Evolutionary conservation across 2,888 invertebrate genomes (phyloP).

Genomic region (Phortica magna): DNA sequence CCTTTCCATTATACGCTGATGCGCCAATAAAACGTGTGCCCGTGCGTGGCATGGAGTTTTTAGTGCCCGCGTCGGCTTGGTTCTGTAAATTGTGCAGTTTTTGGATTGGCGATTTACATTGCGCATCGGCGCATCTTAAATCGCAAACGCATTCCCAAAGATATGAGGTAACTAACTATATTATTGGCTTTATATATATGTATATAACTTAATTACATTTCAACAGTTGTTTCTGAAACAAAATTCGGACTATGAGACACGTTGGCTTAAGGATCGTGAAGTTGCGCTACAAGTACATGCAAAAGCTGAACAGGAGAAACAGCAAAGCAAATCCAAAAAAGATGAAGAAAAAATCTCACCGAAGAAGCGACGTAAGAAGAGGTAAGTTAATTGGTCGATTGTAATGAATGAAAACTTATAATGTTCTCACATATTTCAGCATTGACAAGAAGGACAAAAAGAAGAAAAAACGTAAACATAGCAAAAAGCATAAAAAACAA

Average conservation of each 20-base stretch:
- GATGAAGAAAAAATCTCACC: slow-evolving; percentile 73
- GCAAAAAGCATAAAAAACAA: slow-evolving; percentile 78
- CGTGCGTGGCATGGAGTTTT: slow-evolving; percentile 92
- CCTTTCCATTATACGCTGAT: slow-evolving; percentile 84
- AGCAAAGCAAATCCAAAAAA: slow-evolving; percentile 78
- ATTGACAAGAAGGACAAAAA: slow-evolving; percentile 77
- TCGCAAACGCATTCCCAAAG: slow-evolving; percentile 88
- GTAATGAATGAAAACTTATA: background rate
- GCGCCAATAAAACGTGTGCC: slow-evolving; percentile 88
- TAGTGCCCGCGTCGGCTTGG: slow-evolving; percentile 92
- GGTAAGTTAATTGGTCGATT: slow-evolving; percentile 68
- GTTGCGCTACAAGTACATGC: slow-evolving; percentile 81
- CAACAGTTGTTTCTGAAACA: slow-evolving; percentile 87
- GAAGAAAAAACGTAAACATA: slow-evolving; percentile 78
- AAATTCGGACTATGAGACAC: slow-evolving; percentile 92
- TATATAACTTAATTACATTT: background rate
- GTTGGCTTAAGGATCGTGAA: slow-evolving; percentile 90
- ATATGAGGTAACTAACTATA: slow-evolving; percentile 83
- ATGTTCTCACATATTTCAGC: background rate
- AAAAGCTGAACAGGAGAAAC: slow-evolving; percentile 67
- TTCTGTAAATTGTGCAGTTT: slow-evolving; percentile 92
- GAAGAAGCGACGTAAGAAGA: slow-evolving; percentile 81
- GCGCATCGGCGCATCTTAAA: slow-evolving; percentile 91
- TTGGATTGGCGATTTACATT: slow-evolving; percentile 93
- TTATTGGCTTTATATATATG: background rate